Evolutionary conservation across 2,888 invertebrate genomes (phyloP).

Genomic region (Dexiosoma caninum): DNA sequence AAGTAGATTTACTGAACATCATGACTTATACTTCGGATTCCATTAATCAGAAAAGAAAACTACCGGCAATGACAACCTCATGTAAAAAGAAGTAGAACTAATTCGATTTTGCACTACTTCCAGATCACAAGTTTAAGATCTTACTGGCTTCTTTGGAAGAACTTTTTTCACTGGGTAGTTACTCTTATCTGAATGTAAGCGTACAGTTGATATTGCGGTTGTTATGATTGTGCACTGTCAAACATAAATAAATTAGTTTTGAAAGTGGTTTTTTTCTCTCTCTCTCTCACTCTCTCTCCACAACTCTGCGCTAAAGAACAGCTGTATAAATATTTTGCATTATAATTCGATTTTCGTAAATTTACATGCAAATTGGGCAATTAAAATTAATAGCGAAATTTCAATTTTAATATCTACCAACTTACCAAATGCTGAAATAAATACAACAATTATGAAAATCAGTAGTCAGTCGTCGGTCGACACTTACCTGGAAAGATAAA

Average conservation of each 20-base stretch:
- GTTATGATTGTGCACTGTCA: constrained; percentile 7
- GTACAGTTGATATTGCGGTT: constrained; percentile 48
- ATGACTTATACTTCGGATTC: too few species aligned
- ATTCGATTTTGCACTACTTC: too few species aligned
- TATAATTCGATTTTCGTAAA: neutral
- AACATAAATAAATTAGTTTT: constrained; percentile 48
- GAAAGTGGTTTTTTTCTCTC: neutral
- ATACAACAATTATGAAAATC: neutral
- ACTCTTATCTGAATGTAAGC: constrained; percentile 26
- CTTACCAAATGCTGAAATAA: constrained; percentile 15
- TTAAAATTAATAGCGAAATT: neutral
- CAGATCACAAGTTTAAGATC: too few species aligned
- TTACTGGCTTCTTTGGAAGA: too few species aligned
- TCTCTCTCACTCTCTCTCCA: too few species aligned
- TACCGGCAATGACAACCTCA: too few species aligned
- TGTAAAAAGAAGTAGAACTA: too few species aligned
- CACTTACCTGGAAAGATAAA: constrained; percentile 25
- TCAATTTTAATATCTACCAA: neutral
- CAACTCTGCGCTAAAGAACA: neutral
- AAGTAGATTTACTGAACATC: too few species aligned
- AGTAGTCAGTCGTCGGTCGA: too few species aligned
- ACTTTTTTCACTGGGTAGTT: too few species aligned
- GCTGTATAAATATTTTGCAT: neutral
- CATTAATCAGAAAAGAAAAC: too few species aligned
- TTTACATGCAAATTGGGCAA: neutral